Evolutionary conservation across 2,113 vertebrate genomes (phyloP), one percentile per base, ranked within the genome.

Genomic region (Alectura lathami): DNA sequence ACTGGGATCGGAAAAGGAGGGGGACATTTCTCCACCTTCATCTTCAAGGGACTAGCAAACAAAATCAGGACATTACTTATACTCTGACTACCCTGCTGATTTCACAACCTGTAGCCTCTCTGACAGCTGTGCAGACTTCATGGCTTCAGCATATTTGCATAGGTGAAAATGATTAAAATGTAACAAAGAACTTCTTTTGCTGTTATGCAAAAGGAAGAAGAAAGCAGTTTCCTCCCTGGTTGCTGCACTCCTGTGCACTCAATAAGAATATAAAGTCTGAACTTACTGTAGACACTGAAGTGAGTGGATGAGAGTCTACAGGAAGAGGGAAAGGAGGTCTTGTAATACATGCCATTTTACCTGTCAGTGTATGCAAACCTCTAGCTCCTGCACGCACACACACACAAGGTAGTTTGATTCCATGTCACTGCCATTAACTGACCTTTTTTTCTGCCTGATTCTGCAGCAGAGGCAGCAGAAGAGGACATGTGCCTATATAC

Each of bases 261-360:
- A 50, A 11, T 26, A 57, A 3, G 9, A 76, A 73, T 2, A 69
- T 73, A 94, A 66, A 21, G 4, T 17, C 27, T 85, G 20, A 86
- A 80, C 68, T 89, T 73, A 50, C 20, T 72, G 20, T 6, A 59
- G 56, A 40, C 11, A 27, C 22, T 73, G 50, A 64, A 68, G 20
- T 26, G 47, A 67, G 17, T 32, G 29, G 27, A 86, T 63, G 13
- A 23, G 30, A 66, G 32, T 50, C 38, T 34, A 75, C 6, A 79
- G 59, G 83, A 73, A 57, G 4, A 73, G 24, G 17, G 30, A 83
- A 80, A 80, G 11, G 36, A 36, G 12, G 12, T 45, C 34, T n/a
- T 1, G 0, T 73, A 83, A 84, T 10, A 60, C 7, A 38, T 0
- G 2, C 0, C 1, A 6, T 48, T 95, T 83, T 75, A 66, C 9